Conservation (phyloP, 2,113 vertebrate genomes). For the Nanorana parkeri region DNA sequence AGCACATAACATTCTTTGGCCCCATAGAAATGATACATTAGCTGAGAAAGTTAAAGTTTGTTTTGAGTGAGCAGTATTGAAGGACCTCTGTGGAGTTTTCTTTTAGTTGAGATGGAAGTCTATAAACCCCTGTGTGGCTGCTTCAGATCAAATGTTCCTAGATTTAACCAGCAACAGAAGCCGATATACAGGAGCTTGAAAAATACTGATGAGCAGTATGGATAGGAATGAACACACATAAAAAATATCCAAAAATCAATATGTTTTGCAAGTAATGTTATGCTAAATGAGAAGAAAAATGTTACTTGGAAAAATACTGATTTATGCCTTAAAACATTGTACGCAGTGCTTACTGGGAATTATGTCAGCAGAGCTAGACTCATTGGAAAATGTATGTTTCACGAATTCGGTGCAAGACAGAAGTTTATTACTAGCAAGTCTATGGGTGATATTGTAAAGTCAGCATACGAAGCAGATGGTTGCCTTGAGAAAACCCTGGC, state of each 20-base stretch:
- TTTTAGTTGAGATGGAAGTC: conserved; percentile 2
- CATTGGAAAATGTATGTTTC: background rate
- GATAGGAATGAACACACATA: background rate
- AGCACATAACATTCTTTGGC: background rate
- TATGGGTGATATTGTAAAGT: no score
- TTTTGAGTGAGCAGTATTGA: conserved; percentile 16
- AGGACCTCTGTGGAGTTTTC: conserved; percentile 28
- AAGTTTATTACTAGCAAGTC: no score
- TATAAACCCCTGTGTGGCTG: conserved; percentile 18
- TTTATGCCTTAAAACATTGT: background rate
- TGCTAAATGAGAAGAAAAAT: background rate
- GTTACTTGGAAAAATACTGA: background rate
- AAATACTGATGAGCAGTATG: background rate
- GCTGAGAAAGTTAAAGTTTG: background rate
- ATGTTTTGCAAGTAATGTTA: background rate
- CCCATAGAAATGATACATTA: conserved; percentile 33
- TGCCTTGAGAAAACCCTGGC: no score
- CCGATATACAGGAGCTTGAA: background rate
- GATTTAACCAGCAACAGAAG: background rate
- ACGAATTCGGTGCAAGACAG: background rate
- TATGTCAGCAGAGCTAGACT: background rate
- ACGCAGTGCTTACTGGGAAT: background rate
- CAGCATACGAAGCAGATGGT: no score
- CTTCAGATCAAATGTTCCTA: conserved; percentile 19
- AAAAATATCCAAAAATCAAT: background rate